These are phyloP conservation scores for Echiichthys vipera DNA, from an alignment of 2,797 vertebrate genomes.

Conservation along the genomic window DNA sequence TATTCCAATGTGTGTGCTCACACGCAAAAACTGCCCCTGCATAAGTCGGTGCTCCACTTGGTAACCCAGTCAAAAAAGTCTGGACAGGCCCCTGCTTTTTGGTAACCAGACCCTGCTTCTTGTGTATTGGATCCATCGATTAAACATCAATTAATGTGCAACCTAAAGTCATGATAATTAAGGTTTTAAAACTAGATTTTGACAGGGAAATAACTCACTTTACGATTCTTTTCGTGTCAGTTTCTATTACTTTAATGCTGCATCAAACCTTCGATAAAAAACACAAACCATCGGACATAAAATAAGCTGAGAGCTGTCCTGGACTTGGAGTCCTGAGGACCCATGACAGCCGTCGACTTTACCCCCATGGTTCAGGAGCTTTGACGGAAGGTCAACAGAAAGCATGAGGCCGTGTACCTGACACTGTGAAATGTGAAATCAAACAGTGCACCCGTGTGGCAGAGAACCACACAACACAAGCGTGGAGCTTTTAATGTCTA, in stretches of 20 bases:
- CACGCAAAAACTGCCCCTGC: too few species aligned
- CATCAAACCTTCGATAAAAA: neutral
- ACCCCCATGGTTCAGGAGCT: neutral
- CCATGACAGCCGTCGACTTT: neutral
- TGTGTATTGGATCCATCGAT: too few species aligned
- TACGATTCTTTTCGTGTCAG: neutral
- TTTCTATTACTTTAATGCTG: neutral
- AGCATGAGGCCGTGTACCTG: neutral
- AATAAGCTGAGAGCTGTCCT: neutral
- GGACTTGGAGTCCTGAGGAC: neutral
- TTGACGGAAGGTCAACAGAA: neutral
- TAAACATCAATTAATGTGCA: neutral
- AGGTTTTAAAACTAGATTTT: neutral
- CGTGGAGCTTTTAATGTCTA: neutral
- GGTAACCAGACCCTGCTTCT: too few species aligned
- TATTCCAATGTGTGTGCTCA: too few species aligned
- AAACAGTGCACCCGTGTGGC: slow-evolving; percentile 61
- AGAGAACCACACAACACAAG: slow-evolving; percentile 14
- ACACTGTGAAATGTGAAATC: slow-evolving; percentile 7
- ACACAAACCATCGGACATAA: neutral
- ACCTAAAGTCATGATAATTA: neutral
- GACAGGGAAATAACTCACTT: neutral
- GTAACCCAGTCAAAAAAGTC: too few species aligned
- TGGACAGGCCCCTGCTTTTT: too few species aligned
- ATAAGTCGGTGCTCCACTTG: too few species aligned